These are phyloP conservation scores for Nothoprocta perdicaria DNA, from an alignment of 2,113 vertebrate species.

Conservation along the genomic window DNA sequence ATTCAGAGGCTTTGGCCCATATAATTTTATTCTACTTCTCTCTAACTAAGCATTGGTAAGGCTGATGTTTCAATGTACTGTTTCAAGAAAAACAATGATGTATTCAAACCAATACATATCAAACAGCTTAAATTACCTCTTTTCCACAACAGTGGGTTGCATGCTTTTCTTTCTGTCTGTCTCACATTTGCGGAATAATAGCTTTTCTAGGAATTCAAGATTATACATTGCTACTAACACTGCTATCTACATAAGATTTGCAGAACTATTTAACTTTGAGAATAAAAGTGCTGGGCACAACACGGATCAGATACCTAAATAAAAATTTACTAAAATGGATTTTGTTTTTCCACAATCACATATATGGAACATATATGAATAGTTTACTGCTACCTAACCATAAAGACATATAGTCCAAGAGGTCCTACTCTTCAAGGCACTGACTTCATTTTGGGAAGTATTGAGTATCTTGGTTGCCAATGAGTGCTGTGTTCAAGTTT, in stretches of 20 bases:
- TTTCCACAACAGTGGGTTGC: background rate
- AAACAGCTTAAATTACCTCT: background rate
- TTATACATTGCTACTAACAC: background rate
- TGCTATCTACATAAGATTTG: background rate
- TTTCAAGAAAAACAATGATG: background rate
- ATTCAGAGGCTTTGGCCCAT: constrained; percentile 18
- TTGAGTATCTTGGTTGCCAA: background rate
- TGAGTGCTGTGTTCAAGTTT: background rate
- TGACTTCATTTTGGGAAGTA: no score
- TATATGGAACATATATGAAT: background rate
- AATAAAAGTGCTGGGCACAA: background rate
- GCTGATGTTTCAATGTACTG: background rate
- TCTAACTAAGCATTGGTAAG: background rate
- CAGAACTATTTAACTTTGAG: background rate
- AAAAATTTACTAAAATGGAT: background rate
- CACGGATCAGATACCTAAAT: background rate
- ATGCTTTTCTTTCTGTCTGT: background rate
- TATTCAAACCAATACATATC: constrained; percentile 1
- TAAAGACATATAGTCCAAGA: background rate
- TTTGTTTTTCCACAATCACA: background rate
- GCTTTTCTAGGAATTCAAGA: constrained; percentile 9
- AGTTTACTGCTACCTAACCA: background rate
- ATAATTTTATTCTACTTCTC: constrained; percentile 28
- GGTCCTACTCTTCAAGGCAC: background rate
- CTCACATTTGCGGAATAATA: background rate